phyloP scores from a whole-genome alignment of 2,113 vertebrate species.

The Aplodontia rufa region DNA sequence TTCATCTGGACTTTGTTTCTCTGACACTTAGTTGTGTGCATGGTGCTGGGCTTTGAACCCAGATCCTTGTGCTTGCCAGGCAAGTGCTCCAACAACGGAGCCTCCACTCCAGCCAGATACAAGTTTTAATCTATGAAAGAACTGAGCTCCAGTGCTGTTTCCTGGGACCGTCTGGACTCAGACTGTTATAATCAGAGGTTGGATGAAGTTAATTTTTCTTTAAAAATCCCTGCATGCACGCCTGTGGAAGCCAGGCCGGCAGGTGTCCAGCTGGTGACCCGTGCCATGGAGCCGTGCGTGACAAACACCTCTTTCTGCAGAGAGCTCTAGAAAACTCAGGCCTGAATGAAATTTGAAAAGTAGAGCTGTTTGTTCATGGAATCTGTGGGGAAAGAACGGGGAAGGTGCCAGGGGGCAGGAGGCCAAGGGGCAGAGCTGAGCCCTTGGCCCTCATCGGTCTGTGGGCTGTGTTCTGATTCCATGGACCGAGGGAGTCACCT shows the following conservation, averaged over 20 bases:
- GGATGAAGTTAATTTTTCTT: background rate
- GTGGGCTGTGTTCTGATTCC: background rate
- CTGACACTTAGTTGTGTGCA: too few relatives aligned
- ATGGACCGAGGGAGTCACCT: background rate
- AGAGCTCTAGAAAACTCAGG: background rate
- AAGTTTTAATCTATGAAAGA: background rate
- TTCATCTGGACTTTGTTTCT: too few relatives aligned
- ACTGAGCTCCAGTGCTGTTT: background rate
- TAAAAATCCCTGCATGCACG: background rate
- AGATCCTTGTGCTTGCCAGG: too few relatives aligned
- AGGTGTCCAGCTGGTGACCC: background rate
- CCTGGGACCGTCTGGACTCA: background rate
- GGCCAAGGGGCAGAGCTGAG: too few relatives aligned
- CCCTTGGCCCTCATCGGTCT: too few relatives aligned
- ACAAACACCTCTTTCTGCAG: background rate
- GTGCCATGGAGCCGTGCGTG: background rate
- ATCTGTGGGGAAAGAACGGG: background rate
- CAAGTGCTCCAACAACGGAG: too few relatives aligned
- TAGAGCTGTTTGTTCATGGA: background rate
- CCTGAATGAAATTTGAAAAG: background rate
- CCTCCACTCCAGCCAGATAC: background rate
- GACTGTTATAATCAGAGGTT: background rate
- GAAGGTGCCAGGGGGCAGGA: too few relatives aligned
- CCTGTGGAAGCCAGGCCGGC: background rate
- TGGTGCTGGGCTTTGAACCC: too few relatives aligned